Conservation (phyloP, 2,888 invertebrate genomes). For the Quadroppia sp. region DNA sequence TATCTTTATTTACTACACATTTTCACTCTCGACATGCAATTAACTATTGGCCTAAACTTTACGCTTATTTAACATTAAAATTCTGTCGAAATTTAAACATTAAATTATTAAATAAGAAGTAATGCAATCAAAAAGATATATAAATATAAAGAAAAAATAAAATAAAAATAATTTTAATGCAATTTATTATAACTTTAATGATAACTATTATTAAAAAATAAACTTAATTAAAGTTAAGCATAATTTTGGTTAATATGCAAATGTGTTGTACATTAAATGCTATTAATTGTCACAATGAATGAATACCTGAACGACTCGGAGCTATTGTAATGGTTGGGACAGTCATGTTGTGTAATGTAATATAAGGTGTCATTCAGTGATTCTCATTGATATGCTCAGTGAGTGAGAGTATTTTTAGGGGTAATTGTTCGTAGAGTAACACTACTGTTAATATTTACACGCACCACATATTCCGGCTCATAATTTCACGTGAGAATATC, state of each 20-base stretch:
- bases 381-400: slow-evolving; percentile 27
- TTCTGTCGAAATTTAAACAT: background rate
- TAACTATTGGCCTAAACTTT: slow-evolving; percentile 17
- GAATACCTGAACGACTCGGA: background rate
- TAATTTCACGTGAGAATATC: slow-evolving; percentile 38
- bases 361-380: slow-evolving; percentile 12
- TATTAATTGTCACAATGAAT: background rate
- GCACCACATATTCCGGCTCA: slow-evolving; percentile 32
- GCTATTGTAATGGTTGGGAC: background rate
- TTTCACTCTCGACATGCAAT: slow-evolving; percentile 3
- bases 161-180: background rate
- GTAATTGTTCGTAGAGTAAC: slow-evolving; percentile 20
- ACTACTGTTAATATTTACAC: slow-evolving; percentile 32
- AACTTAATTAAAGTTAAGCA: background rate
- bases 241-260: background rate
- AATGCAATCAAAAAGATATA: background rate
- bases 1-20: slow-evolving; percentile 1
- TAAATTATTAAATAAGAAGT: background rate
- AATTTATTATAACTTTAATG: background rate
- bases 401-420: slow-evolving; percentile 24
- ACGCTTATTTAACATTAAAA: slow-evolving; percentile 2
- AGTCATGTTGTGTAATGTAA: background rate
- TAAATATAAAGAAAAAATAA: background rate
- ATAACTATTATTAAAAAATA: background rate
- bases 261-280: background rate